Evolutionary conservation across 2,113 vertebrate species (phyloP).

Genomic region (Myotis lucifugus): DNA sequence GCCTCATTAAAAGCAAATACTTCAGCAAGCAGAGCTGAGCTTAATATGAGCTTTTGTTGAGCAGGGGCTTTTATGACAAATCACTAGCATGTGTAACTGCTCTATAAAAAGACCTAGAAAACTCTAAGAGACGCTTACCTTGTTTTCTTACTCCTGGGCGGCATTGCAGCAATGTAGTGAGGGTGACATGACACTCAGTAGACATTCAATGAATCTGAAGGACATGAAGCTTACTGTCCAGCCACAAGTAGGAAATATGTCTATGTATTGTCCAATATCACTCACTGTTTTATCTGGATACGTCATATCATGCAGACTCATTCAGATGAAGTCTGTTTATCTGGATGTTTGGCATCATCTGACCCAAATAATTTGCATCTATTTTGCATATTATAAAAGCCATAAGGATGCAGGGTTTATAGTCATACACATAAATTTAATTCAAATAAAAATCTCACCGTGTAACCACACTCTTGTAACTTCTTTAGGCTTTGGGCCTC

Average conservation of each 20-base stretch:
- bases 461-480: not conserved
- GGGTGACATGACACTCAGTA: not conserved
- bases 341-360: not conserved
- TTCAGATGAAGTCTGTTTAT: conserved; percentile 29
- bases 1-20: conserved; percentile 74
- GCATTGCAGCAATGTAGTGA: not conserved
- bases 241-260: not conserved
- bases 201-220: not conserved
- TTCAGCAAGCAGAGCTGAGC: conserved; percentile 61
- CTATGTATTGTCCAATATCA: not conserved
- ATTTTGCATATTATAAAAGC: conserved; percentile 11
- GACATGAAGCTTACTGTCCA: not conserved
- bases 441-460: conserved; percentile 29
- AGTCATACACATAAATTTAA: not conserved
- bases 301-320: not conserved
- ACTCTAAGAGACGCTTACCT: not conserved
- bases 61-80: conserved; percentile 51
- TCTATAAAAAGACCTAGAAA: conserved; percentile 48
- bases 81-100: conserved; percentile 55
- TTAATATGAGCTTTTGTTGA: conserved; percentile 58
- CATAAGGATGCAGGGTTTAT: not conserved
- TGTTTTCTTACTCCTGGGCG: not conserved
- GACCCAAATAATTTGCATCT: conserved; percentile 9
- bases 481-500: conserved; percentile 9
- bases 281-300: not conserved